phyloP scores from a whole-genome alignment of 2,888 invertebrate genomes.

The Glaucopsyche alexis region DNA sequence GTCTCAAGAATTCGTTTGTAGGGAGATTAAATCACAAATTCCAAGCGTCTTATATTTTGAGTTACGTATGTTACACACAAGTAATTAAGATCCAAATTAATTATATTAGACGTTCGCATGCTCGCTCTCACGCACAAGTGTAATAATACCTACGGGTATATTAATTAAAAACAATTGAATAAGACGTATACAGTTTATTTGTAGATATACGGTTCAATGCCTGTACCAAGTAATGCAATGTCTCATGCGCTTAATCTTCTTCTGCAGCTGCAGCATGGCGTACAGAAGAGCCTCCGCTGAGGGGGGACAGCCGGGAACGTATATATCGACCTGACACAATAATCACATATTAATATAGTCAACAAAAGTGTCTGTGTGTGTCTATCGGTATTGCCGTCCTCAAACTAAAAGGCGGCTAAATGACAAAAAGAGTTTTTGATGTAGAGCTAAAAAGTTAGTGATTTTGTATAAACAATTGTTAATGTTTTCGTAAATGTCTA shows the following conservation, averaged over 20 bases:
- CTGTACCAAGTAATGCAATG: constrained; percentile 71
- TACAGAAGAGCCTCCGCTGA: constrained; percentile 95
- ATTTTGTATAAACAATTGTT: too few species aligned
- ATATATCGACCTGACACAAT: constrained; percentile 83
- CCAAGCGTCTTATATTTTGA: neutral
- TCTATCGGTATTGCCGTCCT: too few species aligned
- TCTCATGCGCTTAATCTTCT: constrained; percentile 90
- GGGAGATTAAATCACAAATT: neutral
- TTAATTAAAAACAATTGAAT: neutral
- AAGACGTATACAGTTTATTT: neutral
- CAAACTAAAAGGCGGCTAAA: too few species aligned
- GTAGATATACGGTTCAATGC: constrained; percentile 44
- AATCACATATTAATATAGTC: neutral
- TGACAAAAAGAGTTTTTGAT: too few species aligned
- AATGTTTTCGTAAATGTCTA: too few species aligned
- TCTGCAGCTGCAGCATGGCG: constrained; percentile 90
- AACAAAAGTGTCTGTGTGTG: neutral
- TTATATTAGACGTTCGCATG: neutral
- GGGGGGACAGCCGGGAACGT: constrained; percentile 97
- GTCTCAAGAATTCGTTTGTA: neutral
- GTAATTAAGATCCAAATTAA: neutral
- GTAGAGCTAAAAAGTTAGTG: too few species aligned
- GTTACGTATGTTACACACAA: constrained; percentile 7
- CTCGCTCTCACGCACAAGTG: constrained; percentile 1
- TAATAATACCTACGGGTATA: neutral